phyloP scores from a whole-genome alignment of 2,113 vertebrate species.

The Limnothrissa miodon region DNA sequence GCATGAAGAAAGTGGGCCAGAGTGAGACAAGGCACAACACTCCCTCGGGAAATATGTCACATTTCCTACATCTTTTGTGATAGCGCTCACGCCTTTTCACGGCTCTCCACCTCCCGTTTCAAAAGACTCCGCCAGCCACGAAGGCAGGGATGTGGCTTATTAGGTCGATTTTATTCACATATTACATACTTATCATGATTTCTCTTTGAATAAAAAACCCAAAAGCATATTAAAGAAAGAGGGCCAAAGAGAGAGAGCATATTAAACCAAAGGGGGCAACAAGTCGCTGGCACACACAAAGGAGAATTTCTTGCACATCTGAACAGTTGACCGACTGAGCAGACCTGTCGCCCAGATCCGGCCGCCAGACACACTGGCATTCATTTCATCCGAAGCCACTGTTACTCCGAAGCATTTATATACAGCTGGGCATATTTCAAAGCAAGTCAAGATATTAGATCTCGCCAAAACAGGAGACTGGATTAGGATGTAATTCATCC shows the following conservation, averaged over 20 bases:
- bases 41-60: constrained; percentile 65
- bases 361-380: background rate
- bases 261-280: constrained; percentile 1
- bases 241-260: constrained; percentile 40
- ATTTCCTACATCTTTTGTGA: constrained; percentile 61
- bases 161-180: constrained; percentile 54
- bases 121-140: constrained; percentile 52
- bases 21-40: constrained; percentile 55
- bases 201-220: constrained; percentile 8
- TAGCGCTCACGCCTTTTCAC: constrained; percentile 57
- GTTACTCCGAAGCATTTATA: constrained; percentile 3
- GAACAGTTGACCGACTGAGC: constrained; percentile 27
- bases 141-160: constrained; percentile 54
- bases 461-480: background rate
- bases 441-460: constrained; percentile 21
- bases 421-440: constrained; percentile 5
- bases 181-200: constrained; percentile 50
- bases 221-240: constrained; percentile 56
- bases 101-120: constrained; percentile 47
- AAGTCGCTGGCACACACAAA: constrained; percentile 12
- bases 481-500: constrained; percentile 9
- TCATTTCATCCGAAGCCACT: background rate
- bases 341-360: constrained; percentile 11
- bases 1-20: constrained; percentile 60
- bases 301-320: constrained; percentile 21